A percentile compares a stretch with the other conserved stretches of the same genome.
These are phyloP conservation scores for Beroe forskalii DNA, from an alignment of 37 sponge, comb jelly and placozoan species.

Conservation along the genomic window DNA sequence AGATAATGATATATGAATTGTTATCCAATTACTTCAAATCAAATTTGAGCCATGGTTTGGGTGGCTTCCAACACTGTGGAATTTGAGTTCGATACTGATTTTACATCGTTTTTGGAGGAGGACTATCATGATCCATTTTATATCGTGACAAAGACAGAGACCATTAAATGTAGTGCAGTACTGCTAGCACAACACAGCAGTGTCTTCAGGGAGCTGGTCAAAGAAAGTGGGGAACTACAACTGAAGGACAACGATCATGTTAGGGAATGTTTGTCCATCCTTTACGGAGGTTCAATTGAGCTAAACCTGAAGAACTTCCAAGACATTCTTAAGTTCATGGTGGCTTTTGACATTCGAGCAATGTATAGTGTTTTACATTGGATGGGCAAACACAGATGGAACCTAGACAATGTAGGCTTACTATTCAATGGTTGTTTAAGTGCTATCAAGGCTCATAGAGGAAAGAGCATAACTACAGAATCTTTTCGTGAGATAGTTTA, in stretches of 20 bases:
- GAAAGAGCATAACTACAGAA: background rate
- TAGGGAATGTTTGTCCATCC: constrained; percentile 24
- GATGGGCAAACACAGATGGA: background rate
- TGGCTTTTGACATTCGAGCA: constrained; percentile 13
- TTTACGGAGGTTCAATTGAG: constrained; percentile 4
- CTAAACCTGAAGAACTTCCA: background rate
- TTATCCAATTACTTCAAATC: too few species aligned
- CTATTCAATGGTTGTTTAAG: background rate
- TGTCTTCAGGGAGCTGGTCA: background rate
- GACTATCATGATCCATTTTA: background rate
- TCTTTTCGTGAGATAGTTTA: background rate
- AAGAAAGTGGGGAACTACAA: background rate
- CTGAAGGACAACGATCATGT: constrained; percentile 3
- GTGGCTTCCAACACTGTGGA: too few species aligned
- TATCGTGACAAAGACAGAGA: background rate
- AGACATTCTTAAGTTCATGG: too few species aligned
- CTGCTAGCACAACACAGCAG: constrained; percentile 22
- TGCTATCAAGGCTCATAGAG: background rate
- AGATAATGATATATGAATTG: too few species aligned
- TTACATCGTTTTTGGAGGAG: background rate
- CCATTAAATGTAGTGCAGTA: background rate
- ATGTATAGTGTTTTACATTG: background rate
- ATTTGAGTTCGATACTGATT: constrained; percentile 4
- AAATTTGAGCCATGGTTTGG: too few species aligned
- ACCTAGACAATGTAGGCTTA: background rate